Percentiles rank a stretch among this genome's conserved stretches.
phyloP scores from a whole-genome alignment of 2,113 vertebrate genomes.

The Prolemur simus region DNA sequence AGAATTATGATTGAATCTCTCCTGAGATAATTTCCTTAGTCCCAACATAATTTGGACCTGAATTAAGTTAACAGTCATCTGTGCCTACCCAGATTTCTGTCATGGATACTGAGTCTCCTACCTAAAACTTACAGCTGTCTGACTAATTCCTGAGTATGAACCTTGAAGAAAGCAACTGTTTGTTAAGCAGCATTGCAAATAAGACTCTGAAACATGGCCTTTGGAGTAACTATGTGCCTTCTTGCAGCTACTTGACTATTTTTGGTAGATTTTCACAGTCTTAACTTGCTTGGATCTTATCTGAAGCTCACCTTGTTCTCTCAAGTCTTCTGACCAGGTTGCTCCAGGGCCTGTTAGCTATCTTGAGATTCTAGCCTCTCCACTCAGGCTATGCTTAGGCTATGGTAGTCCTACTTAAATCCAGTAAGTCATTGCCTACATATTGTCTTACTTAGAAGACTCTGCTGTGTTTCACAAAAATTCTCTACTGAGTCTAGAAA shows the following conservation, averaged over 20 bases:
- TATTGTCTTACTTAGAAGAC: background rate
- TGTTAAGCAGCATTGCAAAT: background rate
- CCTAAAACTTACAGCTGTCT: background rate
- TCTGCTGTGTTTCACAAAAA: background rate
- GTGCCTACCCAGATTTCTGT: background rate
- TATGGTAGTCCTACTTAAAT: background rate
- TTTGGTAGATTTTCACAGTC: background rate
- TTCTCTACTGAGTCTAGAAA: background rate
- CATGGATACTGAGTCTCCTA: background rate
- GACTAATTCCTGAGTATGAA: background rate
- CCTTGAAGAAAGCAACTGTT: background rate
- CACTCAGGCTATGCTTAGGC: background rate
- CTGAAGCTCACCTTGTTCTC: background rate
- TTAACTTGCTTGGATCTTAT: background rate
- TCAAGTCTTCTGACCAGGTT: background rate
- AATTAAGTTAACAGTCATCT: background rate
- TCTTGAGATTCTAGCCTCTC: background rate
- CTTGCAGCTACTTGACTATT: background rate
- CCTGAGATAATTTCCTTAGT: background rate
- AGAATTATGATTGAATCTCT: background rate
- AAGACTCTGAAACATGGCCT: background rate
- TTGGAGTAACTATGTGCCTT: background rate
- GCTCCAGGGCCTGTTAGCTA: background rate
- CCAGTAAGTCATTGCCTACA: background rate
- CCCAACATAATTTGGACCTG: background rate